phyloP scores from a whole-genome alignment of 2,113 vertebrate species.

The Pachypanchax playfairii region DNA sequence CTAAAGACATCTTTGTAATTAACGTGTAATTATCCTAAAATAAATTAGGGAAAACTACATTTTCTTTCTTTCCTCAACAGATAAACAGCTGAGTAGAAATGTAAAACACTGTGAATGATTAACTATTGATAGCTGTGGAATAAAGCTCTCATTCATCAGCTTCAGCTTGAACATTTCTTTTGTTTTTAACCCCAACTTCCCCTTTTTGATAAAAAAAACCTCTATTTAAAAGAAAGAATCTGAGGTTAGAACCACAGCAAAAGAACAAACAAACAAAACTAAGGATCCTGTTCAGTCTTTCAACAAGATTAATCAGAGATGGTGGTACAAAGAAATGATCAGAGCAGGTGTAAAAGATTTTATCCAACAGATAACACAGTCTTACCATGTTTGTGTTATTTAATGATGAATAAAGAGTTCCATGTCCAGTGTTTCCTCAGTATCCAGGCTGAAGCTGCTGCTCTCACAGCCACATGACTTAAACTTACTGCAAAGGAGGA shows the following conservation, averaged over 20 bases:
- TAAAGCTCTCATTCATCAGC: slow-evolving; percentile 44
- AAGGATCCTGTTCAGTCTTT: neutral
- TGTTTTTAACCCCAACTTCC: slow-evolving; percentile 31
- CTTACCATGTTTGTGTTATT: slow-evolving; percentile 68
- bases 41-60: neutral
- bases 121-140: slow-evolving; percentile 21
- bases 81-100: neutral
- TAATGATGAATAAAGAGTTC: slow-evolving; percentile 11
- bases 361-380: neutral
- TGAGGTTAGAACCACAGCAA: neutral
- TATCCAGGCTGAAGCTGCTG: slow-evolving; percentile 24
- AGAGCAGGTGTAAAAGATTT: neutral
- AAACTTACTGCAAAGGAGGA: slow-evolving; percentile 57
- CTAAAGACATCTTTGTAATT: too few species aligned
- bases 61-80: neutral
- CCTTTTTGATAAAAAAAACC: slow-evolving; percentile 2
- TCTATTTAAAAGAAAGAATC: neutral
- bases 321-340: too few species aligned
- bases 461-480: slow-evolving; percentile 14
- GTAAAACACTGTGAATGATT: slow-evolving; percentile 39
- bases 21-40: too few species aligned
- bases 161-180: neutral
- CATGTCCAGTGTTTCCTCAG: slow-evolving; percentile 46
- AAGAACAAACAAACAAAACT: neutral
- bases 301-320: too few species aligned